Base-by-base conservation (phyloP, 2,797 vertebrate genomes). In the Spondyliosoma cantharus region DNA sequence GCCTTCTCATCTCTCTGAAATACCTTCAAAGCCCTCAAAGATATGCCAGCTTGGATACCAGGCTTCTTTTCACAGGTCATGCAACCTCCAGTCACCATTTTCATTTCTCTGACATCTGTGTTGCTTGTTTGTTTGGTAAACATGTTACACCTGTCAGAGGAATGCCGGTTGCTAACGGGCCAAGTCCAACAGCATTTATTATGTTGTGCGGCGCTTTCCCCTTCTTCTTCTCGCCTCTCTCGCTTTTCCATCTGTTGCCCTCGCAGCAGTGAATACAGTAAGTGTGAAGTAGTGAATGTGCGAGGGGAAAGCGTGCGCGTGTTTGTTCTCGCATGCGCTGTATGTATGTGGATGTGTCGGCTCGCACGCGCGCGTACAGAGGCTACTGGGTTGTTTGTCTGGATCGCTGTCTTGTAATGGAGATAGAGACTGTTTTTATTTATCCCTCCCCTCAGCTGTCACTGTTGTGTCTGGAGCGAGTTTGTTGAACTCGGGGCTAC, bases 401-500 rank as follows among this genome's bases (percentile, higher is more conserved):
- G 83, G 65, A 73, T 80, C 9, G 64, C 82, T 76, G 77, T 87
- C 85, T 86, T 83, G 87, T 89, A 84, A 91, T 76, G 59, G 90
- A 92, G 95, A 96, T 95, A 94, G 94, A 94, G 95, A 96, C 95
- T 95, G 93, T 96, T 97, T 97, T 96, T 97, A 96, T 97, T 97
- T 97, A 96, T 96, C 95, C 94, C 74, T 76, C 68, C 69, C 80
- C 66, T 37, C 87, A 98, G 96, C 97, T 98, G 97, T 97, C 95
- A 93, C 93, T 98, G 97, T 98, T 98, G 97, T 98, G 97, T 98
- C 97, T 99, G 97, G 95, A 94, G 95, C 86, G 73, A 83, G 78
- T 82, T 91, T 67, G 85, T 86, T 94, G 92, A 94, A 94, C 92
- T 79, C 86, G 88, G 16, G 77, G 94, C 90, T 92, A 95, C 65